phyloP scores from a whole-genome alignment of 2,888 invertebrate species.

The Eledona agricola region DNA sequence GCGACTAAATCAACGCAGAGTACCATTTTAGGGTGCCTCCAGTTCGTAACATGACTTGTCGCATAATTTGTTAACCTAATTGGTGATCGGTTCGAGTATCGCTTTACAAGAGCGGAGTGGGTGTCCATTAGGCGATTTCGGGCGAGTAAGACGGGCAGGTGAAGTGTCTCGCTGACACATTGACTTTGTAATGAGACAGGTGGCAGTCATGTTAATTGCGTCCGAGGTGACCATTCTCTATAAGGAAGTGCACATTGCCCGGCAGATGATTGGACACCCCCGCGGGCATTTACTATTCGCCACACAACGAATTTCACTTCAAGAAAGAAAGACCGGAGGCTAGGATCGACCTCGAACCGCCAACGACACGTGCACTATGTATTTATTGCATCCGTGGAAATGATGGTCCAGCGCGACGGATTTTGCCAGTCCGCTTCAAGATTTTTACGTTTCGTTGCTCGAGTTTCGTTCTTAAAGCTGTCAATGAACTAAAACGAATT shows the following conservation, averaged over 20 bases:
- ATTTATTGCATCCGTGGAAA: no score
- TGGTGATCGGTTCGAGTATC: slow-evolving; percentile 30
- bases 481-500: no score
- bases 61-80: slow-evolving; percentile 34
- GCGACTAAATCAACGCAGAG: no score
- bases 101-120: slow-evolving; percentile 34
- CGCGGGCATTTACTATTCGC: slow-evolving; percentile 48
- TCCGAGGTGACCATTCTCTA: slow-evolving; percentile 55
- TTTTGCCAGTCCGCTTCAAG: no score
- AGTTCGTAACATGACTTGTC: no score
- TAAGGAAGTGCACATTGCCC: slow-evolving; percentile 58
- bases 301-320: slow-evolving; percentile 15
- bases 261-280: slow-evolving; percentile 58
- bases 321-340: no score
- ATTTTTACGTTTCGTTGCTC: no score
- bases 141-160: slow-evolving; percentile 45
- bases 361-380: no score
- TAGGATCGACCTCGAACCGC: no score
- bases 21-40: no score
- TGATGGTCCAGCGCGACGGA: no score
- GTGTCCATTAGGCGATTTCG: slow-evolving; percentile 35
- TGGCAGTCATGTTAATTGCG: slow-evolving; percentile 56
- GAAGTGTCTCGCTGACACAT: slow-evolving; percentile 52
- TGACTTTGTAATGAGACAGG: slow-evolving; percentile 56
- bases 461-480: no score